Base-by-base conservation (phyloP, 2,888 invertebrate genomes). In the Trichogramma evanescens region DNA sequence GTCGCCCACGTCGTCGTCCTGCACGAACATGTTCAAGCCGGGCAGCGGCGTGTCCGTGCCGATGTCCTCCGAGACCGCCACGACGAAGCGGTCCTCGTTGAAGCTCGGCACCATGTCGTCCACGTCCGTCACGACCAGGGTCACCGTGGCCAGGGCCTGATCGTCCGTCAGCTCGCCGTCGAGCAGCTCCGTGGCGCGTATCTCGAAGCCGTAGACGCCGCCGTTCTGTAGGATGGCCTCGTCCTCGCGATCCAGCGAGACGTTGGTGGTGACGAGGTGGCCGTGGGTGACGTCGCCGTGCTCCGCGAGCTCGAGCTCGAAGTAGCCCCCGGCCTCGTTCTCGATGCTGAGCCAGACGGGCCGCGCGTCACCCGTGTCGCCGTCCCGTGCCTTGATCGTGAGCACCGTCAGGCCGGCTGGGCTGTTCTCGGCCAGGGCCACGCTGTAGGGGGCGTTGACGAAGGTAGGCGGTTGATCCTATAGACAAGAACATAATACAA, bases 391-490 rank as follows among this genome's bases (percentile, higher is more conserved):
- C 66, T 84, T 80, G 0, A 93, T 86, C 13, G 86, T 86, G 71
- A 91, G 78, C 58, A 92, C 84, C 52, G 85, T 73, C 44, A 75
- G 69, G 40, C 70, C 69, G 13, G 84, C 80, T 1, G 83, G 79
- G 0, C 87, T 87, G 69, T 89, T 90, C 76, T 93, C 93, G 4
- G 85, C 81, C 0, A 93, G 82, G 0, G 87, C 86, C 1, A 87
- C 87, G 4, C 89, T 89, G 71, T 89, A 93, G 0, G 92, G 92
- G 0, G 89, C 87, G 72, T 89, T 89, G 1, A 87, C 74, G 70
- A 93, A 92, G n/a, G 84, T 79, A 0, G 93, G 93, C 6, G 89
- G 88, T 69, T 91, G 91, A 76, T 93, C 92, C 73, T 88, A 51
- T 51, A 1, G 13, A 13, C 13, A 13, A 13, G 13, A 13, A 13